Evolutionary conservation across 2,888 invertebrate genomes (phyloP), one percentile per base, ranked within the genome.

Genomic region (Cataglyphis rosenhaueri): DNA sequence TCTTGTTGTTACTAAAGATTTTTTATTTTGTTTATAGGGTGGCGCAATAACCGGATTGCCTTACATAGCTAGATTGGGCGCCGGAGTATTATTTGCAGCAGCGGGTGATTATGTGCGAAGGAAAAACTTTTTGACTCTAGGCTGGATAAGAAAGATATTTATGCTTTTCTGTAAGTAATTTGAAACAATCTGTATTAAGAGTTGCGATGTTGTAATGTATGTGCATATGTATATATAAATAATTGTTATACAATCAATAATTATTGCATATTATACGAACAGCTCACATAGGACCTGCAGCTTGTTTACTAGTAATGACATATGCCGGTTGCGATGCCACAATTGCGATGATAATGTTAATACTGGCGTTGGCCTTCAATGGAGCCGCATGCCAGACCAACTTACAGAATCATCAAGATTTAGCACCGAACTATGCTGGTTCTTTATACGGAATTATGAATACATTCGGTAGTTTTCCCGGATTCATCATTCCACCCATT

Each of bases 41-140:
- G 97, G 97, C 52, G 95, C 96, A 15, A 95, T 97, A 81, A 97
- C 97, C 15, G 96, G 97, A 9, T 93, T 97, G 78, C 97, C 97
- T 0, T 97, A 97, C 90, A 95, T 97, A 74, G 97, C 97, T 0
- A 95, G 97, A 90, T 94, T 97, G 84, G 92, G 97, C 32, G 95
- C 96, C 71, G 97, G 97, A 4, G 96, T 97, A 68, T 94, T 96
- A 68, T 97, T 97, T 92, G 97, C 97, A 48, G 95, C 96, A 12
- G 94, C 97, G 38, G 97, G 97, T 0, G 97, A 97, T 94, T 95
- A 95, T 78, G 95, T 97, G 0, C 94, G 96, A 68, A 95, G 94
- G 59, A 95, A 94, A 44, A 92, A 95, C 38, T 93, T 95, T 88
- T 88, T 96, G 82, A 93, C 95, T 0, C 95, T 96, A 2, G 85